Percentiles rank a stretch among this genome's conserved stretches.
phyloP scores from a whole-genome alignment of 2,888 invertebrate species.

The Stegophylla sp. region DNA sequence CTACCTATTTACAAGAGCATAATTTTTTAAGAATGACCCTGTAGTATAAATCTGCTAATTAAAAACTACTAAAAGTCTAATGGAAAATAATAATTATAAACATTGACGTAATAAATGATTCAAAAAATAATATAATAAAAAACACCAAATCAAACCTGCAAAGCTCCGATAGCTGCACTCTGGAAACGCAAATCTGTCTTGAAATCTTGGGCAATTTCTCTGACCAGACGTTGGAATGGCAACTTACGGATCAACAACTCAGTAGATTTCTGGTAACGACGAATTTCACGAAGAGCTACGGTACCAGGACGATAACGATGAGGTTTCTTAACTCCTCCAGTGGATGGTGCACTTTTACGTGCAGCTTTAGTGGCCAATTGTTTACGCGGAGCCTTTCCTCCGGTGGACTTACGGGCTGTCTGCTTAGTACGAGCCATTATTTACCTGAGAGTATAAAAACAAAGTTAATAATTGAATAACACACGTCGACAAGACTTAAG shows the following conservation, averaged over 20 bases:
- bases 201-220: slow-evolving; percentile 68
- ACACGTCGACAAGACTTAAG: no score
- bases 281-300: slow-evolving; percentile 72
- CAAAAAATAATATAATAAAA: no score
- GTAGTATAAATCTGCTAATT: neutral
- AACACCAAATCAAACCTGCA: slow-evolving; percentile 62
- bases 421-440: slow-evolving; percentile 69
- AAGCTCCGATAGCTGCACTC: slow-evolving; percentile 61
- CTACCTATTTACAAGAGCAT: no score
- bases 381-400: slow-evolving; percentile 69
- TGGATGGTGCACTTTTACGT: slow-evolving; percentile 68
- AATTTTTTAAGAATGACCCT: no score
- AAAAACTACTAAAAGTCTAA: neutral
- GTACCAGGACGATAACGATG: slow-evolving; percentile 65
- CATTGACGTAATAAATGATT: no score
- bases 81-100: no score
- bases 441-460: neutral
- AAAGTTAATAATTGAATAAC: neutral
- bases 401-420: slow-evolving; percentile 69
- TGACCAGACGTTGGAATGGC: slow-evolving; percentile 68
- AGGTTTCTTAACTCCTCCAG: slow-evolving; percentile 69
- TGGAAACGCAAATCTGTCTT: slow-evolving; percentile 66
- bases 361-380: slow-evolving; percentile 69
- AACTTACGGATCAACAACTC: slow-evolving; percentile 68
- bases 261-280: slow-evolving; percentile 69